Evolutionary conservation across 2,888 invertebrate species (phyloP), one percentile per base, ranked within the genome.

Genomic region (Trichopria drosophilae): DNA sequence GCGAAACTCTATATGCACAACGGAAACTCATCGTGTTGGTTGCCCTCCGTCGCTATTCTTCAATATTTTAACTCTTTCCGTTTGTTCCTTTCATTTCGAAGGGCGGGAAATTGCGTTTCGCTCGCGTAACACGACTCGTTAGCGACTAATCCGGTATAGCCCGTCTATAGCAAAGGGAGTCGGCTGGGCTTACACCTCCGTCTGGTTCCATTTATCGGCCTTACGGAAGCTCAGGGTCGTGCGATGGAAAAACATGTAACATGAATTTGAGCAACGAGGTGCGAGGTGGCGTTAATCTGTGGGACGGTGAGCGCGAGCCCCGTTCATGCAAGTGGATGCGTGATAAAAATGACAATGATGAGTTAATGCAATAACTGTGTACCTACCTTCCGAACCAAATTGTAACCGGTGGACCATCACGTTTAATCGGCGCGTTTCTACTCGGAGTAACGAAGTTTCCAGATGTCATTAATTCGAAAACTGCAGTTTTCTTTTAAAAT

Each of bases 321-420:
- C 19, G 26, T 26, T 20, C 29, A 67, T 67, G 70, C 71, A 67
- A 71, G 69, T 66, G 66, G 63, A 64, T 67, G 65, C 72, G 73
- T 70, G 73, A 71, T 71, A 71, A 74, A 74, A 73, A 74, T 73
- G 71, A 72, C 73, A 73, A 73, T 72, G 70, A 72, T 65, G 71
- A 70, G 72, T 69, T 74, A 74, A 74, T 74, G 73, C 73, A 69
- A 69, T 72, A 74, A 71, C 72, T 65, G 67, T 73, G 74, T 74
- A 67, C 61, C 65, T 62, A 59, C 58, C 37, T 51, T 59, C 66
- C 50, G n/a, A n/a, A n/a, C n/a, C n/a, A n/a, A n/a, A n/a, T n/a
- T n/a, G n/a, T n/a, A n/a, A n/a, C n/a, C n/a, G n/a, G n/a, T n/a
- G n/a, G n/a, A n/a, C n/a, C n/a, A n/a, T n/a, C n/a, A n/a, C n/a